Evolutionary conservation across 2,113 vertebrate species (phyloP).

Genomic region (Nesospiza acunhae): DNA sequence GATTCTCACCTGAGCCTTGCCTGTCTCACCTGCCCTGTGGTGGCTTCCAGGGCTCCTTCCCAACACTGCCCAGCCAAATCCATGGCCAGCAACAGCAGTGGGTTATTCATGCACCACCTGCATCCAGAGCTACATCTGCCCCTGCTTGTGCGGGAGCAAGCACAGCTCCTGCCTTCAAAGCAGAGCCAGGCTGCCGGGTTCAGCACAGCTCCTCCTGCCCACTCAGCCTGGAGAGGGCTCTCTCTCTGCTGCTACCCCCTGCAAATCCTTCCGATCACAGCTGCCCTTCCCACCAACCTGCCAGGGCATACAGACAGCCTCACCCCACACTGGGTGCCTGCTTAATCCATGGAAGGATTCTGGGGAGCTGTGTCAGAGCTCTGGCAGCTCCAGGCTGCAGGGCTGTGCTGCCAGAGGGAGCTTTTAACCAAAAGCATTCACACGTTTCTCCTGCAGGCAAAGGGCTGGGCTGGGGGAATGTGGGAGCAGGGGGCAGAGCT

Average conservation of each 20-base stretch:
- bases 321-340: not conserved
- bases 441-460: not conserved
- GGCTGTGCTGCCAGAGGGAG: not conserved
- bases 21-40: not conserved
- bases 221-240: not conserved
- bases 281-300: not conserved
- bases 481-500: not conserved
- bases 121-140: not conserved
- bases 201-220: not conserved
- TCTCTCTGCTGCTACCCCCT: not conserved
- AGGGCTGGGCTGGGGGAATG: not conserved
- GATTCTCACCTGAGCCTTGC: not conserved
- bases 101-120: not conserved
- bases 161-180: not conserved
- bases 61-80: rapidly evolving
- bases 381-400: not conserved
- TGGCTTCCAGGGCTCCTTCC: not conserved
- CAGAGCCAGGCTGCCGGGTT: not conserved
- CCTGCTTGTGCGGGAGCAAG: not conserved
- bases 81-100: not conserved
- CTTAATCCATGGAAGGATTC: not conserved
- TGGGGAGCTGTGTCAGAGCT: not conserved
- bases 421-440: not conserved
- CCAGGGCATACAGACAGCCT: not conserved
- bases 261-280: not conserved